A percentile compares a stretch with the other conserved stretches of the same genome.
Conservation (phyloP, 2,113 vertebrate species). For the Monopterus albus region DNA sequence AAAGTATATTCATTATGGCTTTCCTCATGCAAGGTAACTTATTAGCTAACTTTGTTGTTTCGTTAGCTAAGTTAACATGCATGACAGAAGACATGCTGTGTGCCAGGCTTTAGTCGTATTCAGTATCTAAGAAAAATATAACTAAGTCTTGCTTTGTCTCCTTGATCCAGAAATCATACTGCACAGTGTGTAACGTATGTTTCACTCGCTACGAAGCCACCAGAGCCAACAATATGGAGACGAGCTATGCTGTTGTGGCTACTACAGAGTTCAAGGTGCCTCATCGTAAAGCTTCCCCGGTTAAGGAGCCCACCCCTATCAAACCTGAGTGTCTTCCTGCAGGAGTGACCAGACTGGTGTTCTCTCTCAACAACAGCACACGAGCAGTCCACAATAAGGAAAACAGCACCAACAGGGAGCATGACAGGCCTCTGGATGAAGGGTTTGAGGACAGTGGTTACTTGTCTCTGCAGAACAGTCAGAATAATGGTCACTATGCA, state of each 20-base stretch:
- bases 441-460: constrained; percentile 81
- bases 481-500: constrained; percentile 42
- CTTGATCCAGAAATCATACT: constrained; percentile 8
- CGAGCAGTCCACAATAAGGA: constrained; percentile 75
- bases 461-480: constrained; percentile 79
- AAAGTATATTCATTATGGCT: not conserved
- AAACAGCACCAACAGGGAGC: constrained; percentile 52
- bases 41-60: not conserved
- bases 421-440: constrained; percentile 41
- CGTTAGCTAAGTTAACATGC: not conserved
- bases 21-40: not conserved
- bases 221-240: constrained; percentile 41
- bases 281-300: constrained; percentile 44
- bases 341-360: not conserved
- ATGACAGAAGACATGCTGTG: not conserved
- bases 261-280: constrained; percentile 6
- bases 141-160: not conserved
- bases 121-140: not conserved
- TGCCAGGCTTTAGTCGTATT: not conserved
- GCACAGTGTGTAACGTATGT: not conserved
- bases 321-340: constrained; percentile 44
- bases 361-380: constrained; percentile 19
- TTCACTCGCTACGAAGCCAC: constrained; percentile 10
- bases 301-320: constrained; percentile 42
- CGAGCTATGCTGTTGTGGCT: too few species aligned